These are phyloP conservation scores for Scelioninae gen. 2 DNA, from an alignment of 2,888 invertebrate genomes.

Conservation along the genomic window DNA sequence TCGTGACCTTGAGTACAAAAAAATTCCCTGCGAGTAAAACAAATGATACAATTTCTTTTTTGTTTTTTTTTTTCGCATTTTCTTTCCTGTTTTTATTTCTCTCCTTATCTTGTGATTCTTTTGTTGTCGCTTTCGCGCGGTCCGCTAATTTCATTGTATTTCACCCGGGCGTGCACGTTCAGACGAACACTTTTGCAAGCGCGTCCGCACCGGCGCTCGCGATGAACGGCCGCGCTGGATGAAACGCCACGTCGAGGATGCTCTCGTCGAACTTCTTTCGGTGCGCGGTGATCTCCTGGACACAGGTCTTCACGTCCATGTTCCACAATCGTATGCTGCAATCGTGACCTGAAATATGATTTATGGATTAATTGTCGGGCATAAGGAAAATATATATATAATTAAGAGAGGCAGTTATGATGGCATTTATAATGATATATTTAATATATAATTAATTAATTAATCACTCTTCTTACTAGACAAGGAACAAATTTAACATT, in stretches of 20 bases:
- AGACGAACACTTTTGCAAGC: conserved; percentile 98
- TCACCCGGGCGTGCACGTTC: conserved; percentile 61
- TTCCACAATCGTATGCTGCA: conserved; percentile 99
- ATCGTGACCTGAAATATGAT: conserved; percentile 85
- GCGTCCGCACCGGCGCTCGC: conserved; percentile 99
- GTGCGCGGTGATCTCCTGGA: conserved; percentile 99
- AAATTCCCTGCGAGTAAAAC: conserved; percentile 65
- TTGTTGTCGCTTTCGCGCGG: too few species aligned
- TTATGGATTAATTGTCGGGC: too few species aligned
- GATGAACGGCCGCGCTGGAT: conserved; percentile 98
- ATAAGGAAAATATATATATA: too few species aligned
- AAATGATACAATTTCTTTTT: conserved; percentile 59
- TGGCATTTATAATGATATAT: too few species aligned
- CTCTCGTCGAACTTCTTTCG: conserved; percentile 99
- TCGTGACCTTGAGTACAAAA: conserved; percentile 73
- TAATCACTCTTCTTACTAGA: too few species aligned
- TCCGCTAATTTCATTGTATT: too few species aligned
- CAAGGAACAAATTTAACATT: too few species aligned
- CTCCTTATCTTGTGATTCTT: conserved; percentile 18
- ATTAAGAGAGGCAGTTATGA: too few species aligned
- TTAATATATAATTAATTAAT: too few species aligned
- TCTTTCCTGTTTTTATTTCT: not conserved
- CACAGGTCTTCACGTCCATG: conserved; percentile 98
- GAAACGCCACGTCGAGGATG: conserved; percentile 99
- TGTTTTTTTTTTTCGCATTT: conserved; percentile 4